Evolutionary conservation across 2,113 vertebrate species (phyloP), one percentile per base, ranked within the genome.

Genomic region (Synodontis membranacea): DNA sequence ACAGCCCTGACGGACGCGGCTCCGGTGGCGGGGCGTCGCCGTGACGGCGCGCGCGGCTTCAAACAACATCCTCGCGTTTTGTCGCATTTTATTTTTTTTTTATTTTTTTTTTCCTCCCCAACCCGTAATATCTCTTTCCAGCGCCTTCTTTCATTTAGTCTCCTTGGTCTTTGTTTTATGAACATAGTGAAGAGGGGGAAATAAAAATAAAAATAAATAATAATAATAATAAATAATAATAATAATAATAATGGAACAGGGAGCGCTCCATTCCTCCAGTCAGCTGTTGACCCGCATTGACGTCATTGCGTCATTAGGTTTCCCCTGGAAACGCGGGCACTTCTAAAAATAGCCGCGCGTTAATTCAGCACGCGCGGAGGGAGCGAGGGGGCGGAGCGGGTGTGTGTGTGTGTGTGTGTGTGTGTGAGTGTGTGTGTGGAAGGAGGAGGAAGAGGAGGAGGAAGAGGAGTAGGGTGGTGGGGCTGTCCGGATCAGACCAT

Each of bases 261-360:
- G 54, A 80, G 94, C 93, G 92, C 95, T 96, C 95, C 95, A 96
- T 96, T 96, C 96, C 95, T 95, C 95, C 95, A 96, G 95, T 96
- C 96, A 94, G 95, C 95, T 92, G 94, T 95, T 97, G 97, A 98
- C 97, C 97, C 96, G 97, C 96, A 97, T 97, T 98, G 97, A 98
- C 97, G 97, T 98, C 97, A 98, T 96, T 97, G 97, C 97, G 97
- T 97, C 97, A 97, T 97, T 96, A 97, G 97, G 97, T 97, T 97
- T 97, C 97, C 97, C 97, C 96, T 97, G 96, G 97, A 97, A 98
- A 98, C 97, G 97, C 97, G 95, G 96, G 95, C 94, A 58, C 93
- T 90, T 93, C 96, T 95, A 96, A 92, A 97, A 96, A 98, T 97
- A 97, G 97, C 94, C 96, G 94, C 95, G 94, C 96, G 95, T 97